Percentiles rank a stretch among this genome's conserved stretches.
These are phyloP conservation scores for Drosophila kanekoi DNA, from an alignment of 2,888 invertebrate species.

Conservation along the genomic window DNA sequence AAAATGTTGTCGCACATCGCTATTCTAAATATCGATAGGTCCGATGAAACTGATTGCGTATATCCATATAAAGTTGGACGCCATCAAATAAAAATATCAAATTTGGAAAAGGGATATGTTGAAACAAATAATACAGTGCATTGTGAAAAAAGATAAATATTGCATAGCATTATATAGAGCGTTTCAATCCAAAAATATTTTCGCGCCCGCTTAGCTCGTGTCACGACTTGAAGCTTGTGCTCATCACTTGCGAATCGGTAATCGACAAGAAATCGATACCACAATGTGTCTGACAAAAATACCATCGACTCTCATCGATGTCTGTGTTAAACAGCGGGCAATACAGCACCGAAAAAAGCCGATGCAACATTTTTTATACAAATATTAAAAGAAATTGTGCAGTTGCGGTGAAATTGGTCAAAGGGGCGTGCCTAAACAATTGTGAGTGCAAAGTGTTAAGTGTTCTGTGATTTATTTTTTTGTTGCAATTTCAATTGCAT, in stretches of 20 bases:
- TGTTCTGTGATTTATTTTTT: conserved; percentile 17
- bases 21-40: conserved; percentile 11
- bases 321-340: conserved; percentile 57
- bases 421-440: conserved; percentile 51
- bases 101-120: too few species aligned
- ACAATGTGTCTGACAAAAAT: conserved; percentile 11
- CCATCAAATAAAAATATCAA: not conserved
- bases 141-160: too few species aligned
- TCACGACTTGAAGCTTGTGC: conserved; percentile 1
- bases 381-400: conserved; percentile 48
- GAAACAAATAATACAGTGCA: too few species aligned
- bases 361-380: conserved; percentile 59
- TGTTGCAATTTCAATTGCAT: conserved; percentile 31
- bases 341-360: conserved; percentile 64
- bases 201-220: conserved; percentile 18
- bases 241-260: conserved; percentile 21
- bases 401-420: conserved; percentile 47
- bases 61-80: not conserved
- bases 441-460: conserved; percentile 38
- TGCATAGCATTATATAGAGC: too few species aligned
- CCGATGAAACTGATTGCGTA: not conserved
- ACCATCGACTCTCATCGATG: conserved; percentile 52
- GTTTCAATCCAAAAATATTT: not conserved
- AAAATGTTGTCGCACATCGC: not conserved
- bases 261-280: conserved; percentile 26